Evolutionary conservation across 2,113 vertebrate species (phyloP).

Genomic region (Parotia lawesii): DNA sequence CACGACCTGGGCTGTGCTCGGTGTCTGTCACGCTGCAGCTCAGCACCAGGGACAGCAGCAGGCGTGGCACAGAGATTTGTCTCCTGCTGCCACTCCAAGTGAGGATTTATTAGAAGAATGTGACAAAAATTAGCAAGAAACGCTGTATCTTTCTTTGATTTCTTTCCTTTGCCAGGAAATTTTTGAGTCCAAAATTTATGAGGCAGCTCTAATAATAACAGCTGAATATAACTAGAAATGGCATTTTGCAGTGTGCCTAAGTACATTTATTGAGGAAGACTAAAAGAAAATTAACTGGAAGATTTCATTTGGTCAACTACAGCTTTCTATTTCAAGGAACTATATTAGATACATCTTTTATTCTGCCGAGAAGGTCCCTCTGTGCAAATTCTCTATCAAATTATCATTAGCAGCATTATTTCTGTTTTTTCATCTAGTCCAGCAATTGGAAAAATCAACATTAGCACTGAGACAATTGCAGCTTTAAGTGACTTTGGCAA

Average conservation of each 20-base stretch:
- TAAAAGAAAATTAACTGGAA: slow-evolving; percentile 1
- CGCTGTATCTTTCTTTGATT: not conserved
- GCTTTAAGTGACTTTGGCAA: not conserved
- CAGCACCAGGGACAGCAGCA: not conserved
- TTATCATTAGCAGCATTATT: slow-evolving; percentile 23
- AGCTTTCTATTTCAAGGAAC: not conserved
- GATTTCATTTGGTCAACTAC: not conserved
- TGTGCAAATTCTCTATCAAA: not conserved
- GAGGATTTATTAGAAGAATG: not conserved
- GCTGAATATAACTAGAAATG: not conserved
- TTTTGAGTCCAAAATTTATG: not conserved
- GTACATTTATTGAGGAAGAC: not conserved
- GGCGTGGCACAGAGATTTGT: not conserved
- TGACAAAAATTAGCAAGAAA: not conserved
- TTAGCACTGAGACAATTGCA: not conserved
- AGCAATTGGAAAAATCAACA: not conserved
- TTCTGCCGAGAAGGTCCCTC: not conserved
- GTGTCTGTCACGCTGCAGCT: not conserved
- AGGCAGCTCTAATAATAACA: not conserved
- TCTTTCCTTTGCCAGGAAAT: not conserved
- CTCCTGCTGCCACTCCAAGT: not conserved
- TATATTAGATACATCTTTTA: not conserved
- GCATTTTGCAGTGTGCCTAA: not conserved
- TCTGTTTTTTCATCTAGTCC: not conserved
- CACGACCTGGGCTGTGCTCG: not conserved